A percentile compares a stretch with the other conserved stretches of the same genome.
These are phyloP conservation scores for Ectropis crepuscularia DNA, from an alignment of 2,888 invertebrate genomes.

Conservation along the genomic window DNA sequence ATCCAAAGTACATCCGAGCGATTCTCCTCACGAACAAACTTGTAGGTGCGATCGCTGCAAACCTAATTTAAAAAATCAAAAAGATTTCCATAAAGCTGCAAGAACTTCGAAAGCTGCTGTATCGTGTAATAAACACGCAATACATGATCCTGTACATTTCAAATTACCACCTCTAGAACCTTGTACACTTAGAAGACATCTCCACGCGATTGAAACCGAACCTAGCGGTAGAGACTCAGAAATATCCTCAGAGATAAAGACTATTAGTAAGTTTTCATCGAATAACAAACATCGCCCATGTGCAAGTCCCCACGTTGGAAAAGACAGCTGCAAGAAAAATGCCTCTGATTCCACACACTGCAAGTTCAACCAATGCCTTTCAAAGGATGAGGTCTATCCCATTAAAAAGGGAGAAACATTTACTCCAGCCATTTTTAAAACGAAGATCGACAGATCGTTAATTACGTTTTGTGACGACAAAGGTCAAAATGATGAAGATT, in stretches of 20 bases:
- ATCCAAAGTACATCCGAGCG: conserved; percentile 40
- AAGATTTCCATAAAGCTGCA: conserved; percentile 31
- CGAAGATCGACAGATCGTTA: conserved; percentile 22
- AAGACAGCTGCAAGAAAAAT: conserved; percentile 10
- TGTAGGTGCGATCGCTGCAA: conserved; percentile 55
- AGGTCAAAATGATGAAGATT: not conserved
- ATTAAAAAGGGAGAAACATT: conserved; percentile 33
- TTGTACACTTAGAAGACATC: not conserved
- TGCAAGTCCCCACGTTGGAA: conserved; percentile 38
- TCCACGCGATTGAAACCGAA: not conserved
- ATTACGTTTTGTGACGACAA: not conserved
- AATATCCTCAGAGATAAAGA: conserved; percentile 3
- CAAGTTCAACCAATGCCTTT: conserved; percentile 14
- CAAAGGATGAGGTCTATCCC: conserved; percentile 15
- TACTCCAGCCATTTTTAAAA: conserved; percentile 23
- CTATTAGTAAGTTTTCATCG: conserved; percentile 15
- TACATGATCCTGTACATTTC: conserved; percentile 15
- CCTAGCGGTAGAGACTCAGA: not conserved
- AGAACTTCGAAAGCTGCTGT: conserved; percentile 28
- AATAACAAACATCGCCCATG: conserved; percentile 35
- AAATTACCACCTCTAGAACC: not conserved
- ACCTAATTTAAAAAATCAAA: conserved; percentile 48
- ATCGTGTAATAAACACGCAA: not conserved
- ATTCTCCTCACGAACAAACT: conserved; percentile 20
- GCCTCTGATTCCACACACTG: conserved; percentile 14